Evolutionary conservation across 2,888 invertebrate species (phyloP).

Genomic region (Eremobia ochroleuca): DNA sequence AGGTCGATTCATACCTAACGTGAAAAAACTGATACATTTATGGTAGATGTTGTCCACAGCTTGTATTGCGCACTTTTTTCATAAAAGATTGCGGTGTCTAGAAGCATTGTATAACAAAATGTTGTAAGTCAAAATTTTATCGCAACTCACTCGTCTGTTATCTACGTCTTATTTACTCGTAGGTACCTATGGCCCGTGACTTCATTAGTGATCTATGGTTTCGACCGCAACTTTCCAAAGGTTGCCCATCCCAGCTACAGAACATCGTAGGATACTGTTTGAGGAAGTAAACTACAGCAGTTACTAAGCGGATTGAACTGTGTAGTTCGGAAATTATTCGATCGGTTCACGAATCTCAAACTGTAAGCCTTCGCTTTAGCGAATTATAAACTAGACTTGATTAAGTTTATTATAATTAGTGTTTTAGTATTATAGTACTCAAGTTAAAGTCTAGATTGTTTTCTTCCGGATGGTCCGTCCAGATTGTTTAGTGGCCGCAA

Average conservation of each 20-base stretch:
- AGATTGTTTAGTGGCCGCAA: neutral
- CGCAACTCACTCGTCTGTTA: neutral
- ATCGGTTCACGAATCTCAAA: conserved; percentile 24
- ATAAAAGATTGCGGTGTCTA: neutral
- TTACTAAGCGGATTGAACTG: conserved; percentile 21
- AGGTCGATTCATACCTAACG: neutral
- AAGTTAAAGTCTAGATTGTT: neutral
- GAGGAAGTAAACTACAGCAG: neutral
- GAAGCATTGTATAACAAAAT: neutral
- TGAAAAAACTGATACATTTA: neutral
- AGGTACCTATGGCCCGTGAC: neutral
- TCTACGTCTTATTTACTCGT: too few relatives aligned
- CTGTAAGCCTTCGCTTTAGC: conserved; percentile 21
- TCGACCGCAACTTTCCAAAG: neutral
- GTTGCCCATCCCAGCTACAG: neutral
- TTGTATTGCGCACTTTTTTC: neutral
- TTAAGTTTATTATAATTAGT: neutral
- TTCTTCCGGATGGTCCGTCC: too few relatives aligned
- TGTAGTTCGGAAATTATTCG: conserved; percentile 10
- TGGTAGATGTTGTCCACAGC: neutral
- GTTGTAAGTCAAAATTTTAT: neutral
- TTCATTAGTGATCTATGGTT: neutral
- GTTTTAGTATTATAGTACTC: neutral
- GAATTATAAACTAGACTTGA: conserved; percentile 20
- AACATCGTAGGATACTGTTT: neutral